phyloP scores from a whole-genome alignment of 1,140 invertebrate genomes.

The Rhopalosiphum maidis region DNA sequence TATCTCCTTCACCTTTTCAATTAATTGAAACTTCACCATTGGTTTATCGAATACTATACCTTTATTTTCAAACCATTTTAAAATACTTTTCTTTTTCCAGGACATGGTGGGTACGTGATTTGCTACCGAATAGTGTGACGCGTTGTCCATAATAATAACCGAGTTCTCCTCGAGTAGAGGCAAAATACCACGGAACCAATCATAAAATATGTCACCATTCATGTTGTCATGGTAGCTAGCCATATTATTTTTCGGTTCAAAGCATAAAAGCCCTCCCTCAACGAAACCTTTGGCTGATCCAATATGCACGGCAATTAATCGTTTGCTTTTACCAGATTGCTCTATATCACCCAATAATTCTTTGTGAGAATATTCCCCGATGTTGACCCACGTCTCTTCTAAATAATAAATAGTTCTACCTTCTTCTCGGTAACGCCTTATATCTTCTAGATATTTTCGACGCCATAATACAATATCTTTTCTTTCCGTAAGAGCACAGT shows the following conservation, averaged over 20 bases:
- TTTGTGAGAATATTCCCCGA: not conserved
- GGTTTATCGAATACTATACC: not conserved
- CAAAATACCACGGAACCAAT: not conserved
- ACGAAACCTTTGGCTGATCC: not conserved
- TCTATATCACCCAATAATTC: not conserved
- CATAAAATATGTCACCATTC: not conserved
- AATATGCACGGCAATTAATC: not conserved
- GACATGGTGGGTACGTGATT: not conserved
- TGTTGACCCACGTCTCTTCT: slow-evolving; percentile 38
- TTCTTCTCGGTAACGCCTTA: not conserved
- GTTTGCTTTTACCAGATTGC: not conserved
- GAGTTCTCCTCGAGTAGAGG: not conserved
- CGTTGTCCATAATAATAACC: not conserved
- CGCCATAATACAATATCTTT: slow-evolving; percentile 24
- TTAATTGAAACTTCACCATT: not conserved
- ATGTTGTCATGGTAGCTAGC: not conserved
- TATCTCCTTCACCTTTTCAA: not conserved
- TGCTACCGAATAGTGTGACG: not conserved
- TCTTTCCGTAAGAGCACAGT: not conserved
- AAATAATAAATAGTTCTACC: slow-evolving; percentile 22
- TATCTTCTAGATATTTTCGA: not conserved
- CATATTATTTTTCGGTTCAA: not conserved
- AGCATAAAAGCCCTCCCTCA: not conserved
- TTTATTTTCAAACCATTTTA: not conserved
- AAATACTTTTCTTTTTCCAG: not conserved